Percentiles rank a stretch among this genome's conserved stretches.
phyloP scores from a whole-genome alignment of 2,797 vertebrate genomes.

The Alosa sapidissima region DNA sequence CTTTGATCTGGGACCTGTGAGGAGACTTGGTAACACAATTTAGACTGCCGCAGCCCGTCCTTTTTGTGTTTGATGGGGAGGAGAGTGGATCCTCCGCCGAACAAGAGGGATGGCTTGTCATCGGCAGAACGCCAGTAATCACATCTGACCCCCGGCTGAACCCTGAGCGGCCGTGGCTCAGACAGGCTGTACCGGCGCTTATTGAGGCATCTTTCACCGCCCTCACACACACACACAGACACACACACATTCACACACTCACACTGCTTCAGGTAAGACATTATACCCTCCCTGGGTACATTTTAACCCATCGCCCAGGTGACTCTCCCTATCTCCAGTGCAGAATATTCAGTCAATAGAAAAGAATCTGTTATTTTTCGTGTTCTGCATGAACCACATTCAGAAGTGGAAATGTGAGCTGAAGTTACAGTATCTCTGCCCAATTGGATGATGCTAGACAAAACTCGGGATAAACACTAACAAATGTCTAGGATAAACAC shows the following conservation, averaged over 20 bases:
- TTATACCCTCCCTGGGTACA: neutral
- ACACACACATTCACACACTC: neutral
- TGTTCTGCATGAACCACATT: too few species aligned
- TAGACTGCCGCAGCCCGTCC: neutral
- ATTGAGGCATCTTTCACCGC: constrained; percentile 56
- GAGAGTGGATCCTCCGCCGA: neutral
- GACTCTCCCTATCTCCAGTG: neutral
- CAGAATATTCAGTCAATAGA: neutral
- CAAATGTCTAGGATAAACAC: too few species aligned
- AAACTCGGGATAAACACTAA: neutral
- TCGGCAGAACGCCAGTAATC: constrained; percentile 21
- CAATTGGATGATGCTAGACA: neutral
- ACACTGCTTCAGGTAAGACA: constrained; percentile 15
- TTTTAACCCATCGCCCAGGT: neutral
- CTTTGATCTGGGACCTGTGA: neutral
- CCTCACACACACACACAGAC: neutral
- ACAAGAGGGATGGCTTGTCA: constrained; percentile 16
- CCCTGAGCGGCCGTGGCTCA: constrained; percentile 29
- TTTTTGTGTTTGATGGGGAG: neutral
- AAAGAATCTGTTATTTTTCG: neutral
- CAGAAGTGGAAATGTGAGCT: too few species aligned
- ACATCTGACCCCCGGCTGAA: constrained; percentile 33
- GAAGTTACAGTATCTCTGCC: neutral
- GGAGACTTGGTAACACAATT: neutral
- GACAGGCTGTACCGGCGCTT: constrained; percentile 51